Base-by-base conservation (phyloP, 2,888 invertebrate species). In the Unio delphinus region DNA sequence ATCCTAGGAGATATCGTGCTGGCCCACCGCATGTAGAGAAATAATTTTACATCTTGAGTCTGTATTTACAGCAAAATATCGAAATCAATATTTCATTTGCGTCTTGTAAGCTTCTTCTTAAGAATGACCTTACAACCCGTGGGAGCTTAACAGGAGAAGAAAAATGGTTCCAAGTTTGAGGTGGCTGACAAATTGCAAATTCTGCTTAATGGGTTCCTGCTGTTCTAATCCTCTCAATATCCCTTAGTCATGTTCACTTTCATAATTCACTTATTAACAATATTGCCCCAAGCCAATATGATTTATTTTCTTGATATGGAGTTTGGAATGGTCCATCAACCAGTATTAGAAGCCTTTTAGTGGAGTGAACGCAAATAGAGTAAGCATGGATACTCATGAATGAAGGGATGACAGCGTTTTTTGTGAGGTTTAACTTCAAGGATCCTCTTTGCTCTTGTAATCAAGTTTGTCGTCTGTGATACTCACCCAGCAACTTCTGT, bases 61-160 rank as follows among this genome's bases (percentile, higher is more conserved):
- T 28, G 57, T n/a, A 34, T 58, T 20, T 67, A 54, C 54, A 61
- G 58, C 69, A 67, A 63, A 74, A 72, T 72, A 72, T 70, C 72
- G 75, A 75, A 75, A 75, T 75, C 75, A 75, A 75, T 75, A 72
- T 75, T 71, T 65, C 68, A 67, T 71, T 67, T 71, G 65, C 66
- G 67, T 66, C 45, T 45, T 45, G 45, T 45, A 45, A 45, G 45
- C 45, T 45, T 45, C 45, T 3, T 45, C 15, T 11, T 45, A 45
- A 45, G 45, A 15, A 15, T 45, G 45, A 45, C 45, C 45, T 45
- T 45, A 45, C 45, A 45, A 45, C 45, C 45, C 45, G 45, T 45
- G 45, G 45, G 45, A 45, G 45, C 45, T 45, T 45, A 45, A 45
- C 45, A 45, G 45, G 11, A 45, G 45, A 45, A 45, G 45, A 20